phyloP scores from a whole-genome alignment of 2,888 invertebrate species.

The Nebria salina region DNA sequence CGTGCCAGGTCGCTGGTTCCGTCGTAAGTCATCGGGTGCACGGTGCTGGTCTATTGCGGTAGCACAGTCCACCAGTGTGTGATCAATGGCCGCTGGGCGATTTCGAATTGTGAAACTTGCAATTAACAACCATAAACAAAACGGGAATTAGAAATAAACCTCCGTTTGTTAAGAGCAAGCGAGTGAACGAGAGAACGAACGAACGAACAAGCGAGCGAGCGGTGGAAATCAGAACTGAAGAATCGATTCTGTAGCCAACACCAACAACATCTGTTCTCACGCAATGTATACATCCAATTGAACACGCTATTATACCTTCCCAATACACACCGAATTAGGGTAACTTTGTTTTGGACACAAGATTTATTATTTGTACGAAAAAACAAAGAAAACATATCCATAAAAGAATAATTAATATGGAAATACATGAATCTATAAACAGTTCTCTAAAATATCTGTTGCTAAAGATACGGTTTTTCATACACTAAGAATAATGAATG shows the following conservation, averaged over 20 bases:
- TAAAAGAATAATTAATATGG: too few relatives aligned
- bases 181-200: neutral
- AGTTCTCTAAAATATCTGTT: too few relatives aligned
- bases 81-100: conserved; percentile 37
- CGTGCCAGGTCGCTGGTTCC: conserved; percentile 16
- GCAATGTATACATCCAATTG: conserved; percentile 2
- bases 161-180: neutral
- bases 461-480: too few relatives aligned
- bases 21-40: conserved; percentile 14
- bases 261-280: conserved; percentile 16
- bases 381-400: too few relatives aligned
- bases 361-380: neutral
- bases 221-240: conserved; percentile 13
- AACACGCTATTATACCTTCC: neutral
- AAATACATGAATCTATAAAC: too few relatives aligned
- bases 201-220: neutral
- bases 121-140: conserved; percentile 44
- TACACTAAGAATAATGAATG: too few relatives aligned
- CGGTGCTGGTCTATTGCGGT: neutral
- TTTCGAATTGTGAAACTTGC: conserved; percentile 44
- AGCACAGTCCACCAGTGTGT: conserved; percentile 9
- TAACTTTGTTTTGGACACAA: neutral
- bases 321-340: neutral
- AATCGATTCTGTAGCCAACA: conserved; percentile 8
- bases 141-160: conserved; percentile 11